Conservation (phyloP, 1,140 invertebrate species). For the Monomorium pharaonis region DNA sequence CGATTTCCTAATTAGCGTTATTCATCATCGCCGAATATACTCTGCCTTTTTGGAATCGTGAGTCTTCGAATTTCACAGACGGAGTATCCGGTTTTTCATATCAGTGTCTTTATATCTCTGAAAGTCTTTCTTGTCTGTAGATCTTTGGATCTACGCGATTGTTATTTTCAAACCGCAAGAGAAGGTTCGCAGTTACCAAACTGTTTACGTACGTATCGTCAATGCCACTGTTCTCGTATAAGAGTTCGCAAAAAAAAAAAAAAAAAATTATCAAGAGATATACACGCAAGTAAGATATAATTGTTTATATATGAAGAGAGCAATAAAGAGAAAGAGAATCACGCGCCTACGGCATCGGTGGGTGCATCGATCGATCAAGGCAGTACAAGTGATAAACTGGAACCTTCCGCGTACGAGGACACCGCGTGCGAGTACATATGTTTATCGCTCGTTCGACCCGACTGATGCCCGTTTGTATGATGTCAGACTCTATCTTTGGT, state of each 20-base stretch:
- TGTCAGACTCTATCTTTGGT: conserved; percentile 77
- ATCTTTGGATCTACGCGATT: neutral
- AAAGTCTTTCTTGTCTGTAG: conserved; percentile 15
- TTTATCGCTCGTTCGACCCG: conserved; percentile 72
- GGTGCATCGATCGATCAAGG: conserved; percentile 70
- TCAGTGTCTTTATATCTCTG: conserved; percentile 24
- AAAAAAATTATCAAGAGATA: neutral
- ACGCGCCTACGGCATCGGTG: neutral
- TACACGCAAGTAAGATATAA: neutral
- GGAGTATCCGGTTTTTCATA: neutral
- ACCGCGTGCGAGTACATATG: conserved; percentile 56
- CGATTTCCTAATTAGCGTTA: conserved; percentile 31
- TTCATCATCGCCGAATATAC: conserved; percentile 7
- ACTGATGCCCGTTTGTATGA: conserved; percentile 73
- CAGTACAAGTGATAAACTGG: conserved; percentile 62
- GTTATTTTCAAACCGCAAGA: conserved; percentile 4
- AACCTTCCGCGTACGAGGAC: conserved; percentile 67
- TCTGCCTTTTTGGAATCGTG: neutral
- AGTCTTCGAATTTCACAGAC: neutral
- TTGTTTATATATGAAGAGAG: neutral
- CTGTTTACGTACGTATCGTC: neutral
- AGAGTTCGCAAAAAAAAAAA: neutral
- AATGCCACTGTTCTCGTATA: neutral
- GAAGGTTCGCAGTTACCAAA: conserved; percentile 9
- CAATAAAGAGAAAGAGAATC: conserved; percentile 8